These are phyloP conservation scores for Diglossa brunneiventris DNA, from an alignment of 2,113 vertebrate genomes.

Conservation along the genomic window DNA sequence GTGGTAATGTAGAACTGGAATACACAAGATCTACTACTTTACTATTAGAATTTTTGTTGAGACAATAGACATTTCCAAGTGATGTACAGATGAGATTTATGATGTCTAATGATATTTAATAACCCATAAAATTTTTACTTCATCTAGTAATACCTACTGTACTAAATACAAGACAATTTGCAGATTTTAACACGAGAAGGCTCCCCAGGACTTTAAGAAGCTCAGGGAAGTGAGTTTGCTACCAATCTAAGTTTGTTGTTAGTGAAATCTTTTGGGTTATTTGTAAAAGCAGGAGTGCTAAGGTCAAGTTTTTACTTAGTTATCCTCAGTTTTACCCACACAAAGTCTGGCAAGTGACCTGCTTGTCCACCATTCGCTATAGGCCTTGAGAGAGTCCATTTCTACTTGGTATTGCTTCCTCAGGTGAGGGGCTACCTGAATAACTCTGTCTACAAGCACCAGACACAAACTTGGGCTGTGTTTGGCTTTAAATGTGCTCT, in stretches of 20 bases:
- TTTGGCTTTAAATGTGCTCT: neutral
- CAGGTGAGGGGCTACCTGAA: neutral
- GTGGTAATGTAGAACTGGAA: neutral
- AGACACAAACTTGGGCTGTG: neutral
- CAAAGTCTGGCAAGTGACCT: fast-evolving
- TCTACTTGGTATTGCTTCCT: neutral
- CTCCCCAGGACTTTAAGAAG: neutral
- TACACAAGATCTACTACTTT: neutral
- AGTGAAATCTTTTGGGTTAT: neutral
- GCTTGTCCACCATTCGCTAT: neutral
- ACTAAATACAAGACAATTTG: neutral
- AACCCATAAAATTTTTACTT: neutral
- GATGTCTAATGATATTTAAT: neutral
- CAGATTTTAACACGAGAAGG: neutral
- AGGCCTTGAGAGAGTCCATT: neutral
- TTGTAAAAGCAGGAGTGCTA: neutral
- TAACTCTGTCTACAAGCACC: neutral
- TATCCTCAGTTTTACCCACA: neutral
- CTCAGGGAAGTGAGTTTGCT: neutral
- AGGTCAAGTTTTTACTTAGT: neutral
- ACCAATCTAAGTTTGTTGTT: fast-evolving
- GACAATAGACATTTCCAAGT: neutral
- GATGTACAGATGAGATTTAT: neutral
- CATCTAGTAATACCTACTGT: neutral
- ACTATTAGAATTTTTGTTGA: neutral